phyloP scores from a whole-genome alignment of 2,888 invertebrate species.

The Mellilla xanthometata region DNA sequence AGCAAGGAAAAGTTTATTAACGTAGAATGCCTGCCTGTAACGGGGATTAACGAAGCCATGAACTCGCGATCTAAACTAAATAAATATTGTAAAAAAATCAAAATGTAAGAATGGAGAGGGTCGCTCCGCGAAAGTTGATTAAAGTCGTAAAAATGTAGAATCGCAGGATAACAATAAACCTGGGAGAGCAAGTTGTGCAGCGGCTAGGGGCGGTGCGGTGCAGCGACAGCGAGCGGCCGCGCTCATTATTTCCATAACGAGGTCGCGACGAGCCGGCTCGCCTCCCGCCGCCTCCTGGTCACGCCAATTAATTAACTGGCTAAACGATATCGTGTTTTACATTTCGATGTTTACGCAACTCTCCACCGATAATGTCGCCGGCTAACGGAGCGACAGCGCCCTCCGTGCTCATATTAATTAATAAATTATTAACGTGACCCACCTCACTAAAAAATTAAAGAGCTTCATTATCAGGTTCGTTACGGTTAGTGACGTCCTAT shows the following conservation, averaged over 20 bases:
- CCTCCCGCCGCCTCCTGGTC: conserved; percentile 56
- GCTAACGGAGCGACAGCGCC: conserved; percentile 64
- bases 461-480: conserved; percentile 70
- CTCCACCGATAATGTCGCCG: conserved; percentile 75
- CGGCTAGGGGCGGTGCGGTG: conserved; percentile 10
- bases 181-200: conserved; percentile 58
- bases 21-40: too few species aligned
- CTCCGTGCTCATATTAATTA: conserved; percentile 71
- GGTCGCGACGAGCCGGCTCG: conserved; percentile 65
- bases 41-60: too few species aligned
- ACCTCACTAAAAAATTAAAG: conserved; percentile 74
- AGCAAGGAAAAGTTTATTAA: too few species aligned
- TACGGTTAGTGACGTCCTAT: conserved; percentile 58
- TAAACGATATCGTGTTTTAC: conserved; percentile 80
- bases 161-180: conserved; percentile 58
- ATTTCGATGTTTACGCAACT: conserved; percentile 78
- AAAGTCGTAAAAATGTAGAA: conserved; percentile 51
- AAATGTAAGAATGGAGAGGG: conserved; percentile 26
- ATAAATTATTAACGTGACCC: conserved; percentile 70
- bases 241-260: conserved; percentile 78
- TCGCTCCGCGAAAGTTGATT: conserved; percentile 42
- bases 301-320: conserved; percentile 78
- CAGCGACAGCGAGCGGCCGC: conserved; percentile 50
- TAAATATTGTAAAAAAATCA: conserved; percentile 8
- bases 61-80: neutral